Evolutionary conservation across 2,888 invertebrate species (phyloP).

Genomic region (Mycalesis mineus): DNA sequence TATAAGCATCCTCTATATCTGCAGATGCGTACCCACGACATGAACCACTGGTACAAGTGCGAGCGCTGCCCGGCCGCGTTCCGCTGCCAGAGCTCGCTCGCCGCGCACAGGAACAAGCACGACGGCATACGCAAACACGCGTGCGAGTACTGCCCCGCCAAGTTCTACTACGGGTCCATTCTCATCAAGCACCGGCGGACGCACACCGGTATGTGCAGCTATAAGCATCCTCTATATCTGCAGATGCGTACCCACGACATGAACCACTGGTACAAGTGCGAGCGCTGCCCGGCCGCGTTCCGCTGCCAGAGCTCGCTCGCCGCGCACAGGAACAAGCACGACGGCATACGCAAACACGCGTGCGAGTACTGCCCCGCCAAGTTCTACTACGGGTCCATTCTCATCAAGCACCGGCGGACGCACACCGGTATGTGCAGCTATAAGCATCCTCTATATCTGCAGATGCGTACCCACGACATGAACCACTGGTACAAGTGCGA

Average conservation of each 20-base stretch:
- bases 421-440: slow-evolving; percentile 68
- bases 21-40: not conserved
- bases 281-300: slow-evolving; percentile 49
- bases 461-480: not conserved
- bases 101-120: slow-evolving; percentile 51
- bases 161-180: slow-evolving; percentile 54
- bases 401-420: slow-evolving; percentile 60
- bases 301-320: slow-evolving; percentile 33
- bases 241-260: not conserved
- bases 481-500: slow-evolving; percentile 41
- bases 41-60: slow-evolving; percentile 40
- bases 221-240: not conserved
- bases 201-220: slow-evolving; percentile 57
- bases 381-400: slow-evolving; percentile 54
- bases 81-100: slow-evolving; percentile 34
- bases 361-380: slow-evolving; percentile 63
- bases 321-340: slow-evolving; percentile 54
- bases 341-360: slow-evolving; percentile 50
- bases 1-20: too few species aligned
- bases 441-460: too few species aligned
- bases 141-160: slow-evolving; percentile 62
- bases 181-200: slow-evolving; percentile 61
- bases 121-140: slow-evolving; percentile 53
- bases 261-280: slow-evolving; percentile 40
- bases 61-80: slow-evolving; percentile 49